Conservation (phyloP, 2,888 invertebrate genomes). For the Abrostola tripartita region DNA sequence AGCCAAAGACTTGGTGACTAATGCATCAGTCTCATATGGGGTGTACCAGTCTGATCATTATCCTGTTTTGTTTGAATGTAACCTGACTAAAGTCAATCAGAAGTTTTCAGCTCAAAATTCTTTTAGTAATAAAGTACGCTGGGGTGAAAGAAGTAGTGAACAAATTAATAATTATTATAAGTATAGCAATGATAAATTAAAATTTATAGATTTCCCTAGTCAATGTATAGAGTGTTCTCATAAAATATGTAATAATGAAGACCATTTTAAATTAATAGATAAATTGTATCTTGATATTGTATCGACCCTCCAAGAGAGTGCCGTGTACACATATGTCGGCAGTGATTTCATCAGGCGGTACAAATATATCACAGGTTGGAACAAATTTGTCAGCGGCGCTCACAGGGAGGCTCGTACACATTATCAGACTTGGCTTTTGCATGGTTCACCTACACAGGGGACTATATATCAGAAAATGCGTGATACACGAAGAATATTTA, state of each 20-base stretch:
- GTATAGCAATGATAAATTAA: too few relatives aligned
- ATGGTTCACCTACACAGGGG: slow-evolving; percentile 4
- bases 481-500: not conserved
- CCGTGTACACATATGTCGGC: not conserved
- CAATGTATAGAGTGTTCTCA: too few relatives aligned
- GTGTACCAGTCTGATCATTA: not conserved
- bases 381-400: not conserved
- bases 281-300: not conserved
- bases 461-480: slow-evolving; percentile 4
- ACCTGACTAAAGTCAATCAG: not conserved
- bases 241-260: too few relatives aligned
- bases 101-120: not conserved
- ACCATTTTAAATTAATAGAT: not conserved
- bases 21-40: not conserved
- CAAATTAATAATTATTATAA: too few relatives aligned
- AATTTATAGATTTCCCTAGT: too few relatives aligned
- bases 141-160: not conserved
- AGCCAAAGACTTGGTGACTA: not conserved
- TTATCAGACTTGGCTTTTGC: slow-evolving; percentile 1
- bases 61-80: not conserved
- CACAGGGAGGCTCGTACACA: slow-evolving; percentile 4
- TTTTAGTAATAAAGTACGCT: not conserved
- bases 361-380: not conserved
- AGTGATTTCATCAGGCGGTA: not conserved
- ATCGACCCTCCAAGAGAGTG: not conserved